These are phyloP conservation scores for Amphilophus citrinellus DNA, from an alignment of 2,113 vertebrate species.

Conservation along the genomic window DNA sequence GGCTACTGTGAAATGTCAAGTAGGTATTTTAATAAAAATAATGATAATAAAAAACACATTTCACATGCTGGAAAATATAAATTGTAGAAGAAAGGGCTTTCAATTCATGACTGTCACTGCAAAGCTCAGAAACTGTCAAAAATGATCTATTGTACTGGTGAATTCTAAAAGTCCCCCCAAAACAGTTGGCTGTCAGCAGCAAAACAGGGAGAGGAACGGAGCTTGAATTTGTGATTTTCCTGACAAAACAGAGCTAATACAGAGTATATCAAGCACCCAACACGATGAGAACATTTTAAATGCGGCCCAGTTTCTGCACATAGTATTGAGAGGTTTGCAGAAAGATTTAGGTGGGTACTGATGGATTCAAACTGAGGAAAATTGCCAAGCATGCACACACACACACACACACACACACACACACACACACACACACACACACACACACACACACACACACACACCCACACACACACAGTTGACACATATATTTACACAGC, in stretches of 20 bases:
- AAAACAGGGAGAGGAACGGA: background rate
- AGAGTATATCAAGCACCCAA: background rate
- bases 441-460: too few relatives aligned
- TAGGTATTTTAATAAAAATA: conserved; percentile 35
- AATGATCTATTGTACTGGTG: background rate
- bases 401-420: too few relatives aligned
- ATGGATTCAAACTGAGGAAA: too few relatives aligned
- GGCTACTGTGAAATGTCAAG: conserved; percentile 38
- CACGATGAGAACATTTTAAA: background rate
- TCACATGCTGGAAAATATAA: conserved; percentile 2
- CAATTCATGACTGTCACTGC: conserved; percentile 8
- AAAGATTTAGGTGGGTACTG: too few relatives aligned
- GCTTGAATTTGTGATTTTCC: background rate
- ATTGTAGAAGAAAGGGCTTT: background rate
- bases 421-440: too few relatives aligned
- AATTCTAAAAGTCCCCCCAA: background rate
- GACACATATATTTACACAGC: too few relatives aligned
- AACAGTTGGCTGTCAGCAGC: background rate
- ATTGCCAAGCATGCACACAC: too few relatives aligned
- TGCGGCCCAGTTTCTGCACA: background rate
- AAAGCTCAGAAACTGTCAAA: conserved; percentile 20
- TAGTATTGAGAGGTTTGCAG: too few relatives aligned
- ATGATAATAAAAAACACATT: conserved; percentile 3
- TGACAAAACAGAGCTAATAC: background rate
- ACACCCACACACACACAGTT: too few relatives aligned